A percentile compares a stretch with the other conserved stretches of the same genome.
Evolutionary conservation across 2,113 vertebrate genomes (phyloP).

Genomic region (Lipophrys pholis): DNA sequence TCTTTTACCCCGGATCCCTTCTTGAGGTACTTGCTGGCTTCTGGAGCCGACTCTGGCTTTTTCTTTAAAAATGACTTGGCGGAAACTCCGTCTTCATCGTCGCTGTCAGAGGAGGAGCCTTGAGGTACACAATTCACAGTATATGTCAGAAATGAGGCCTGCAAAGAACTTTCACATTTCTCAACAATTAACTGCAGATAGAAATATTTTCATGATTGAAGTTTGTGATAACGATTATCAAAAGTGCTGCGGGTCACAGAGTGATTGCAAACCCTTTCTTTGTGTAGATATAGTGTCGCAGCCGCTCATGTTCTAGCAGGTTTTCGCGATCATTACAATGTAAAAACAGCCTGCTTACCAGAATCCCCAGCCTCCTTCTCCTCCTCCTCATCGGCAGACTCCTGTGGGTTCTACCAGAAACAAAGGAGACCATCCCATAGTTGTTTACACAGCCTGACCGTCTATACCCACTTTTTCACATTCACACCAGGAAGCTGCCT

Average conservation of each 20-base stretch:
- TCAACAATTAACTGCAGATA: no score
- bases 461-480: not conserved
- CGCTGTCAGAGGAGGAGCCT: constrained; percentile 81
- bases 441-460: not conserved
- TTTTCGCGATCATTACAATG: not conserved
- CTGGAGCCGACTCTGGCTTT: constrained; percentile 81
- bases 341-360: constrained; percentile 68
- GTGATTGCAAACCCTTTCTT: no score
- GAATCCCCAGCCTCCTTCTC: constrained; percentile 89
- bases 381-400: constrained; percentile 92
- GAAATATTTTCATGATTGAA: no score
- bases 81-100: constrained; percentile 80
- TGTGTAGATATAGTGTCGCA: no score
- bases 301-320: not conserved
- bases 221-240: no score
- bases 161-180: not conserved
- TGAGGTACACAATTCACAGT: not conserved
- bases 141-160: not conserved
- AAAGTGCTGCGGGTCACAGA: no score
- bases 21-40: constrained; percentile 87
- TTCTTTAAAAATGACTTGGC: constrained; percentile 89
- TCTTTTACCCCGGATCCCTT: constrained; percentile 83
- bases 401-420: constrained; percentile 87
- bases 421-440: not conserved
- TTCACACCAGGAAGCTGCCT: not conserved